A percentile compares a stretch with the other conserved stretches of the same genome.
These are phyloP conservation scores for Caiman crocodilus DNA, from an alignment of 2,797 vertebrate genomes.

Conservation along the genomic window DNA sequence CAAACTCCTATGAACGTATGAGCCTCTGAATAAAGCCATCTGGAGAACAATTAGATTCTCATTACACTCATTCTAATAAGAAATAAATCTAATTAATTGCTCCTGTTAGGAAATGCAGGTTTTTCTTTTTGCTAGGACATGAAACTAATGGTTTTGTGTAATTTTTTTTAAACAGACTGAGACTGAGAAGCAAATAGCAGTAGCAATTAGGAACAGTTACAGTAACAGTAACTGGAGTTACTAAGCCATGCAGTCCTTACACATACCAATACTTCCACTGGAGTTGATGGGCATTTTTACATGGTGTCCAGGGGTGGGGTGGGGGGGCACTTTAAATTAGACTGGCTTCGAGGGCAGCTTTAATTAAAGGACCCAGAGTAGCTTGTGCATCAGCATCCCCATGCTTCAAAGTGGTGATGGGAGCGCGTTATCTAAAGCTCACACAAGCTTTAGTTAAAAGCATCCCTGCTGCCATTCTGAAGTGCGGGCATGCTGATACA, in stretches of 20 bases:
- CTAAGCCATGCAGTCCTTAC: background rate
- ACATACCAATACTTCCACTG: background rate
- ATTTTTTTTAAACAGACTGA: background rate
- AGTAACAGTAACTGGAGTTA: background rate
- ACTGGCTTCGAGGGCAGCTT: no score
- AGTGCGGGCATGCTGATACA: no score
- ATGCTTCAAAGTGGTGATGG: no score
- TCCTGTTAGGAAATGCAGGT: background rate
- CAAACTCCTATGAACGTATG: background rate
- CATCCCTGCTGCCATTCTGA: no score
- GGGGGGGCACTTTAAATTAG: no score
- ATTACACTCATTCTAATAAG: background rate
- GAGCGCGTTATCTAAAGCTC: no score
- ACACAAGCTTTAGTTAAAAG: no score
- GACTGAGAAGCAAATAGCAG: background rate
- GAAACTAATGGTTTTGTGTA: accelerated
- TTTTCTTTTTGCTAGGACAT: background rate
- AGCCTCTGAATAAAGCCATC: background rate
- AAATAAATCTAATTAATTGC: background rate
- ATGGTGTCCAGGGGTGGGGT: no score
- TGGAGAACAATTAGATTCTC: background rate
- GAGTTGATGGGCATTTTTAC: background rate
- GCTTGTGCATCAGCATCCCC: no score
- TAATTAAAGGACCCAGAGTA: no score
- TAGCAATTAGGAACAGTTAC: background rate